Conservation (phyloP, 2,888 invertebrate genomes). For the Sinodicranocentrus sp. region DNA sequence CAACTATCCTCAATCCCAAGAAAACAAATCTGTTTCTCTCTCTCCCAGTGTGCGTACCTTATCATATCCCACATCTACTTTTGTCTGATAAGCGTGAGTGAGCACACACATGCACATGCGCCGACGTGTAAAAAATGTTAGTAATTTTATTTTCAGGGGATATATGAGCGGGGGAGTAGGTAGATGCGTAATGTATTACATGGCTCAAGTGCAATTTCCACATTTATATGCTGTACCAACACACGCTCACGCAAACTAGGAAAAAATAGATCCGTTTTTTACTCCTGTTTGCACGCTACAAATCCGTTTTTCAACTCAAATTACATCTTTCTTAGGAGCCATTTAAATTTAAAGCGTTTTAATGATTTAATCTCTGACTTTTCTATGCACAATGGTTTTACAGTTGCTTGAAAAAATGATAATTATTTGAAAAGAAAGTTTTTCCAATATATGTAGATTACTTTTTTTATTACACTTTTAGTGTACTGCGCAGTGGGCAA, state of each 20-base stretch:
- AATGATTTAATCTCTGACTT: neutral
- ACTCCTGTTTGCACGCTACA: neutral
- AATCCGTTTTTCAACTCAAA: neutral
- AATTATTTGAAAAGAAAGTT: slow-evolving; percentile 6
- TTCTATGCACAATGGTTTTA: neutral
- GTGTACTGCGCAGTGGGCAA: too few relatives aligned
- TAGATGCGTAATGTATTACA: neutral
- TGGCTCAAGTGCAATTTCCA: neutral
- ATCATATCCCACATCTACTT: too few relatives aligned
- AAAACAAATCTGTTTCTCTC: too few relatives aligned
- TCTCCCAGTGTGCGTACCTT: too few relatives aligned
- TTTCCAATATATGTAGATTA: neutral
- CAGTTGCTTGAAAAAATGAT: neutral
- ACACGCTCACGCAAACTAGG: neutral
- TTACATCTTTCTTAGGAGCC: too few relatives aligned
- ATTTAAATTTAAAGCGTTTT: neutral
- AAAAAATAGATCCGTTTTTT: neutral
- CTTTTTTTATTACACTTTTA: too few relatives aligned
- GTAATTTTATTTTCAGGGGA: too few relatives aligned
- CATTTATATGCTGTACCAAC: neutral
- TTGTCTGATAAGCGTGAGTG: too few relatives aligned
- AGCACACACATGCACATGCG: too few relatives aligned
- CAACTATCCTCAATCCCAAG: too few relatives aligned
- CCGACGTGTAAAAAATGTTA: too few relatives aligned
- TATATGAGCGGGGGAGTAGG: too few relatives aligned